phyloP scores from a whole-genome alignment of 2,797 vertebrate genomes.

The Bradypodion ventrale region DNA sequence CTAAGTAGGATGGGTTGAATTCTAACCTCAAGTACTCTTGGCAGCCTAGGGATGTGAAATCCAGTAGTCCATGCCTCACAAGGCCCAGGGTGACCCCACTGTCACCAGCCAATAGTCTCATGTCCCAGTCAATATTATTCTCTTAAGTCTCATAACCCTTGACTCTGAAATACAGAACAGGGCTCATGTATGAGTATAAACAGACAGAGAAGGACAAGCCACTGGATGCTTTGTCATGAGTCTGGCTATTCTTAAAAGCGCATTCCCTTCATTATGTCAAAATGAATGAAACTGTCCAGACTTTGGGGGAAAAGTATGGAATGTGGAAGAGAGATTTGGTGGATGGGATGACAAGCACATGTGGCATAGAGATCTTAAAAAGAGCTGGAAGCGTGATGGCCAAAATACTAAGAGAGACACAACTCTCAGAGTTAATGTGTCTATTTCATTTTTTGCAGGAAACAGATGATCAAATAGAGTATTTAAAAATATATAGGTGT shows the following conservation, averaged over 20 bases:
- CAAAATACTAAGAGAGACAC: not conserved
- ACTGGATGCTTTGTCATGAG: conserved; percentile 18
- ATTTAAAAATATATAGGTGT: not conserved
- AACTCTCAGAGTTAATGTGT: not conserved
- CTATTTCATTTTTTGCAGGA: not conserved
- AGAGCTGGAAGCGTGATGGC: not conserved
- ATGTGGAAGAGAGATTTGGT: conserved; percentile 16
- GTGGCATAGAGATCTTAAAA: not conserved
- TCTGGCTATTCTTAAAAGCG: conserved; percentile 23
- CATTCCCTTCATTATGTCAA: conserved; percentile 16
- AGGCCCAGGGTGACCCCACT: not conserved
- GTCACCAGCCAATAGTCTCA: not conserved
- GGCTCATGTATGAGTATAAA: conserved; percentile 6
- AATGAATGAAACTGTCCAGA: conserved; percentile 30
- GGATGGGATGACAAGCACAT: conserved; percentile 14
- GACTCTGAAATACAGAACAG: not conserved
- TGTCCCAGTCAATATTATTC: not conserved
- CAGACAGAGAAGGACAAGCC: conserved; percentile 11
- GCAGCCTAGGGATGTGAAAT: not conserved
- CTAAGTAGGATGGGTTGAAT: not conserved
- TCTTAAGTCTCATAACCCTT: conserved; percentile 3
- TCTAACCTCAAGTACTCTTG: not conserved
- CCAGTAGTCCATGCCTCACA: not conserved
- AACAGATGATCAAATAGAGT: not conserved
- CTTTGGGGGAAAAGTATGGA: conserved; percentile 25